Base-by-base conservation (phyloP, 1,140 invertebrate species). In the Heliconius nattereri region DNA sequence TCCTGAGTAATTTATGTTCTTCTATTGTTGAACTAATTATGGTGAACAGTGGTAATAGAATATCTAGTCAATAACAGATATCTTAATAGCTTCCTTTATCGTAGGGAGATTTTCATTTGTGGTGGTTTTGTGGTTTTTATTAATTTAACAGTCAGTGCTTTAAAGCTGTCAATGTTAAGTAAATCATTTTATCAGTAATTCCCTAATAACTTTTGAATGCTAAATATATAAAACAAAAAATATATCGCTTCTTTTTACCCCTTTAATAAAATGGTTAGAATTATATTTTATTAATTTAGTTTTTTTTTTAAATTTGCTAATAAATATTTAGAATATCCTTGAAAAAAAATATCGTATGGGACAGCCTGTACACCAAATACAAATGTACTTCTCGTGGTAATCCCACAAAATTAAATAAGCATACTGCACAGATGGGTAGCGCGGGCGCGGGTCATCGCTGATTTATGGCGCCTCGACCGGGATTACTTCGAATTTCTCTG, bases 1-100 rank as follows among this genome's bases (percentile, higher is more conserved):
- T 83, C 75, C 60, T 77, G 40, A 71, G 78, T 85, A 85, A 89
- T 87, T 89, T 86, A 89, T 89, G 76, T 75, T 79, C 82, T 45
- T 35, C 37, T 72, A 73, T 66, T 76, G 83, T 82, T 81, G 57
- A 72, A 79, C 78, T 82, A 76, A 82, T 84, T 82, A 79, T 66
- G 73, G 83, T 26, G 7, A 29, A 3, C 60, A 26, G n/a, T 66
- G 60, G 54, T 57, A 23, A n/a, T 23, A 57, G 20, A 23, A 57
- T 23, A n/a, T 57, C 19, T 52, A 20, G 16, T 7, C 49, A n/a
- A 23, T 23, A 23, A 9, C 20, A 23, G 54, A 60, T 60, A 60
- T n/a, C 20, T 60, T 3, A 60, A 23, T 60, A 60, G 20, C 13
- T 60, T 60, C 9, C 54, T 60, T 60, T 60, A 11, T 60, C 3